Base-by-base conservation (phyloP, 1,140 invertebrate species). In the Drosophila asahinai region DNA sequence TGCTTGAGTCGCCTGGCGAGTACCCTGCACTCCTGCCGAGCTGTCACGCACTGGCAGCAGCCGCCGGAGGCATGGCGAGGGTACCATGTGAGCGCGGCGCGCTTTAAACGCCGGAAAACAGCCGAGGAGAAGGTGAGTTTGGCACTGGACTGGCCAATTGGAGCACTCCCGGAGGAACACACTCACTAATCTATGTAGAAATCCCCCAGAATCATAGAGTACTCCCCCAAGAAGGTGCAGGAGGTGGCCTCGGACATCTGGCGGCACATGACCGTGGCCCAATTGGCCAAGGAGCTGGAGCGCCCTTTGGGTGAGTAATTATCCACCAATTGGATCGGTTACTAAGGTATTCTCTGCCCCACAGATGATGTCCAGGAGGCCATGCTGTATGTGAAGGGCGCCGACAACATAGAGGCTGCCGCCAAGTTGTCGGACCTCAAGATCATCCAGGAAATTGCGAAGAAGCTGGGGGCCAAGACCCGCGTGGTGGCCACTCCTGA, bases 241-340 rank as follows among this genome's bases (percentile, higher is more conserved):
- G 86, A 93, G 77, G 91, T 95, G 8, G 25, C 58, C 7, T 48
- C 96, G 7, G 94, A 95, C 60, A 93, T 97, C 64, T 98, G 97
- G 97, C 94, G 94, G 54, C 95, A 96, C 81, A 98, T 98, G 94
- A 97, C 96, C 12, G 95, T 98, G 1, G 67, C 87, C 49, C 95
- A 98, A 86, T 93, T 98, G 72, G 95, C 96, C 25, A 83, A 94
- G 57, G 93, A 94, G 1, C 66, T 96, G 14, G 86, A 94, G 19
- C 95, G 92, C 3, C 74, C 90, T 0, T 36, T 93, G 49, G 91
- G 91, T 92, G 81, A 74, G 58, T 45, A n/a, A 0, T 27, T 12
- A 0, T 8, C 3, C 1, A 7, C 8, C 1, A 7, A 14, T 11
- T 1, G 1, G 3, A 7, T 30, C 0, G n/a, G 9, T 17, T 36